Conservation (phyloP, 2,113 vertebrate genomes). For the Pithys albifrons region DNA sequence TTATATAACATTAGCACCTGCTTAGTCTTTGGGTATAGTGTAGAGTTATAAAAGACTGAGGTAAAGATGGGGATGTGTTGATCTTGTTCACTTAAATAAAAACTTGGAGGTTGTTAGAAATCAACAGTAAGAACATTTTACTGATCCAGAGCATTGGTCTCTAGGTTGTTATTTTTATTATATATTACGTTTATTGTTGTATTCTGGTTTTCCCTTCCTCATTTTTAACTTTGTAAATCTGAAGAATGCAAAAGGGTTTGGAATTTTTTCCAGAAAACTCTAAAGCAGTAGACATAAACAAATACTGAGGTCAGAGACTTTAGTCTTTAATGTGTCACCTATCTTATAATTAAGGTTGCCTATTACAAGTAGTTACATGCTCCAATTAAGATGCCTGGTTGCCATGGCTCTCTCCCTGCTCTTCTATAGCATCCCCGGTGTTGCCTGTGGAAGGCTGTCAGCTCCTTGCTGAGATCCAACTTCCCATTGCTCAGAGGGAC, state of each 20-base stretch:
- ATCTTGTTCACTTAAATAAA: background rate
- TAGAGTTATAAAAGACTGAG: background rate
- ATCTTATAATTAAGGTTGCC: background rate
- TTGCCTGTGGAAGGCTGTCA: background rate
- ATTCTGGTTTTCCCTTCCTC: background rate
- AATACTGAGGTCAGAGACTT: background rate
- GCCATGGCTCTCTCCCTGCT: background rate
- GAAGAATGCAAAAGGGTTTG: background rate
- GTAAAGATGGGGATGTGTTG: background rate
- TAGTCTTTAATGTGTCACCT: background rate
- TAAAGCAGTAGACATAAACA: background rate
- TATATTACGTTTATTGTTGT: background rate
- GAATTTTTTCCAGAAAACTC: background rate
- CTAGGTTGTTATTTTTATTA: no score
- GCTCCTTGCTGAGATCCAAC: background rate
- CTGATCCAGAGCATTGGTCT: background rate
- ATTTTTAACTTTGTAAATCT: background rate
- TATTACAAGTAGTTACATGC: background rate
- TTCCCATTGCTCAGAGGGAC: background rate
- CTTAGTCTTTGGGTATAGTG: background rate
- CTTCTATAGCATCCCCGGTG: background rate
- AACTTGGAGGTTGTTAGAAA: background rate
- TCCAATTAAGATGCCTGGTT: background rate
- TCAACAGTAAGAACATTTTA: background rate
- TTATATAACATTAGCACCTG: background rate